Percentiles rank a stretch among this genome's conserved stretches.
phyloP scores from a whole-genome alignment of 2,797 vertebrate species.

The Adelosebastes latens region DNA sequence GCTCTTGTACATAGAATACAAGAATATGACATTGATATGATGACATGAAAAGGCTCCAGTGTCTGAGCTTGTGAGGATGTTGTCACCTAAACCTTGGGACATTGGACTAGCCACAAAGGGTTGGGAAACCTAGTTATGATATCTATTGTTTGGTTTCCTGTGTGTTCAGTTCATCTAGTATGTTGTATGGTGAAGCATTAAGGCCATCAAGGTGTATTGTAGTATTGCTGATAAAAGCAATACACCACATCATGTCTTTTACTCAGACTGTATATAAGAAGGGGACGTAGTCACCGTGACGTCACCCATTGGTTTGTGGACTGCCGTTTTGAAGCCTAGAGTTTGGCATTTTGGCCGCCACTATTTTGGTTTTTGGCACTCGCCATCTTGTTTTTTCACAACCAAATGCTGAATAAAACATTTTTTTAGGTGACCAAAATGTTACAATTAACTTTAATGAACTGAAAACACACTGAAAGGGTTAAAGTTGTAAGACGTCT shows the following conservation, averaged over 20 bases:
- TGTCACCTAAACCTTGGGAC: background rate
- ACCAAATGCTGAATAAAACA: too few species aligned
- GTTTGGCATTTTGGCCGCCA: too few species aligned
- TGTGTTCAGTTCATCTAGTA: background rate
- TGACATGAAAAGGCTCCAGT: background rate
- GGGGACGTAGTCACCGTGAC: too few species aligned
- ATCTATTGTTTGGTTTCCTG: background rate
- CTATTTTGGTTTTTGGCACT: too few species aligned
- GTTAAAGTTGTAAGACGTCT: background rate
- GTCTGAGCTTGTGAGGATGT: background rate
- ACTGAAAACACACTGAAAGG: too few species aligned
- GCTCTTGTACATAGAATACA: background rate
- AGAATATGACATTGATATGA: background rate
- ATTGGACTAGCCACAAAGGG: background rate
- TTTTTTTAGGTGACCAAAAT: too few species aligned
- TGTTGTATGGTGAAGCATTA: background rate
- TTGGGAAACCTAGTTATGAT: background rate
- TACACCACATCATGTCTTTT: background rate
- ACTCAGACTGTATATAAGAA: too few species aligned
- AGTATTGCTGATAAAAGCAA: background rate
- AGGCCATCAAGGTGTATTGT: background rate
- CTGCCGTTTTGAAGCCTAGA: too few species aligned
- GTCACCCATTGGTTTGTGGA: too few species aligned
- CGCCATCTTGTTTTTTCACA: too few species aligned
- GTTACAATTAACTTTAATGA: too few species aligned